Evolutionary conservation across 1,140 invertebrate genomes (phyloP).

Genomic region (Anastrepha ludens): DNA sequence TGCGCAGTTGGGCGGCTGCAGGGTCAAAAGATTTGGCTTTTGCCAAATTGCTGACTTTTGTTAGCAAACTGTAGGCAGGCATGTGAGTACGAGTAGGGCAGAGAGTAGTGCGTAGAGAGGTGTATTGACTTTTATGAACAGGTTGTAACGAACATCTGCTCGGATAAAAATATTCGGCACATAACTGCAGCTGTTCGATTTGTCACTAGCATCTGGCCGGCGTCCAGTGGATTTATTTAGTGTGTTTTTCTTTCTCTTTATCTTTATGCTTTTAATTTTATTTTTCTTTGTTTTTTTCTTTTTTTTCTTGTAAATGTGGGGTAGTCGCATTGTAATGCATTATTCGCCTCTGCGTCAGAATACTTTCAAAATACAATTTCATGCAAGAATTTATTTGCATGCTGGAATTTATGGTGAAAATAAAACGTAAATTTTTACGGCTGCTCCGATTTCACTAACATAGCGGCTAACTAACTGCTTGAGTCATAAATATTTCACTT

Average conservation of each 20-base stretch:
- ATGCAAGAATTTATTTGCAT: slow-evolving; percentile 39
- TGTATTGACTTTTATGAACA: not conserved
- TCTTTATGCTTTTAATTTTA: not conserved
- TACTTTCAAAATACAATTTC: slow-evolving; percentile 44
- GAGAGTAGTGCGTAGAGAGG: not conserved
- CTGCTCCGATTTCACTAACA: slow-evolving; percentile 41
- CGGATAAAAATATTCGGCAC: not conserved
- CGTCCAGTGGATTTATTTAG: too few species aligned
- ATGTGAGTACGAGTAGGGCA: not conserved
- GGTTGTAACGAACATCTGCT: slow-evolving; percentile 35
- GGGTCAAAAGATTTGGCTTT: slow-evolving; percentile 37
- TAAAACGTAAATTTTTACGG: slow-evolving; percentile 50
- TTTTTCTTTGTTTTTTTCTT: not conserved
- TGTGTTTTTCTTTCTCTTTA: not conserved
- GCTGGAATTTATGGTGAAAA: slow-evolving; percentile 45
- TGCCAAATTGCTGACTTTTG: slow-evolving; percentile 42
- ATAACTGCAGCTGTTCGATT: slow-evolving; percentile 1
- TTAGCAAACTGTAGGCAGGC: not conserved
- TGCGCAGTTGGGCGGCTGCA: not conserved
- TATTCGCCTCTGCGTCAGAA: slow-evolving; percentile 2
- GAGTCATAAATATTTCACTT: slow-evolving; percentile 50
- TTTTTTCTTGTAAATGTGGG: not conserved
- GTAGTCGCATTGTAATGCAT: not conserved
- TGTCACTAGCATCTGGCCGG: not conserved
- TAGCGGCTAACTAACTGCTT: slow-evolving; percentile 13